These are phyloP conservation scores for Thysanoteuthis rhombus DNA, from an alignment of 2,888 invertebrate genomes.

Conservation along the genomic window DNA sequence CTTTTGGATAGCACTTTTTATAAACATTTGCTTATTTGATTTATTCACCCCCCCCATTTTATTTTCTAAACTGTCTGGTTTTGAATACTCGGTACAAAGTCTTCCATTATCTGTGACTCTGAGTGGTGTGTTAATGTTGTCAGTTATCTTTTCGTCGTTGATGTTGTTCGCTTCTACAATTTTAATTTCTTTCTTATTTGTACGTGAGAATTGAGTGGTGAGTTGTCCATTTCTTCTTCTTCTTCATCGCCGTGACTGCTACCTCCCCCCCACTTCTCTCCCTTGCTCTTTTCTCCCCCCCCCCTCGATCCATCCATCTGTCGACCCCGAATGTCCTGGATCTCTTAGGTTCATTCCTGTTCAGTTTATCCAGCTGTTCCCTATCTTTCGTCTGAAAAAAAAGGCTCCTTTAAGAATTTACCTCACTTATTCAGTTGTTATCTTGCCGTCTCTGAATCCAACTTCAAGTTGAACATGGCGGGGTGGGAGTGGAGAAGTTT, in stretches of 20 bases:
- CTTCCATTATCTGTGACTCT: background rate
- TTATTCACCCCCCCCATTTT: too few relatives aligned
- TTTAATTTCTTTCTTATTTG: background rate
- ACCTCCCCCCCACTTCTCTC: background rate
- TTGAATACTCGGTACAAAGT: background rate
- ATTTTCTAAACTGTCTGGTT: background rate
- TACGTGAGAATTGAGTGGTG: background rate
- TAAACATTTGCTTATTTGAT: too few relatives aligned
- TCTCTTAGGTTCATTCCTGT: background rate
- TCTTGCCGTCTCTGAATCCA: background rate
- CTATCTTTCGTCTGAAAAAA: background rate
- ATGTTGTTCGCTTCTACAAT: background rate
- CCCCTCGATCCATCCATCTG: background rate
- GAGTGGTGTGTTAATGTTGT: too few relatives aligned
- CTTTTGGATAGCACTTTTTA: too few relatives aligned
- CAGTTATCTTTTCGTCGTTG: background rate
- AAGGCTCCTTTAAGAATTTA: background rate
- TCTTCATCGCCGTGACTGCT: background rate
- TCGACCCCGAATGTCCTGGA: background rate
- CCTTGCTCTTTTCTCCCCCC: too few relatives aligned
- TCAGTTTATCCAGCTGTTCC: background rate
- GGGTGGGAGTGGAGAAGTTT: too few relatives aligned
- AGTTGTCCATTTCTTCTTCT: background rate
- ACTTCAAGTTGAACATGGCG: too few relatives aligned
- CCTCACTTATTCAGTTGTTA: background rate